phyloP scores from a whole-genome alignment of 2,797 vertebrate species.

The Arnoldichthys spilopterus region DNA sequence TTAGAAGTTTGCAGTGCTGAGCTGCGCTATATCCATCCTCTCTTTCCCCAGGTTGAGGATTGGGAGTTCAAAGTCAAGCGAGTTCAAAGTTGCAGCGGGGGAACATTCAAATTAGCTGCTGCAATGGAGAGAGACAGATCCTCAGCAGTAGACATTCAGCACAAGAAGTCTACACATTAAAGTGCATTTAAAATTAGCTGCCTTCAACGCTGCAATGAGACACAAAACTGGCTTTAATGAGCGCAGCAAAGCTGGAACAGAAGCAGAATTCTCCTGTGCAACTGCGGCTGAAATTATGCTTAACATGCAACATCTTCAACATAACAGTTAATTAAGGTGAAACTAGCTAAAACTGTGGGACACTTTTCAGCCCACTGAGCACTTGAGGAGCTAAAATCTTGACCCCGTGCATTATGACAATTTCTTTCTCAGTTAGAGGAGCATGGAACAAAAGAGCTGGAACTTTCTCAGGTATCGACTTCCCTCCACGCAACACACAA shows the following conservation, averaged over 20 bases:
- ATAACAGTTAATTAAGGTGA: conserved; percentile 30
- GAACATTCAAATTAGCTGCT: conserved; percentile 73
- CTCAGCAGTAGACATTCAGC: conserved; percentile 20
- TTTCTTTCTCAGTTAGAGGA: conserved; percentile 37
- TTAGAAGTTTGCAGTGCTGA: conserved; percentile 56
- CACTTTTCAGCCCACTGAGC: conserved; percentile 41
- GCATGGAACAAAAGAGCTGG: conserved; percentile 36
- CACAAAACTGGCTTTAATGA: conserved; percentile 20
- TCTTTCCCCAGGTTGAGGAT: conserved; percentile 48
- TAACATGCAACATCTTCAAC: conserved; percentile 13
- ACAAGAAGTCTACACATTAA: conserved; percentile 39
- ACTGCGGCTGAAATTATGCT: conserved; percentile 3
- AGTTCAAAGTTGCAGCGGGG: conserved; percentile 75
- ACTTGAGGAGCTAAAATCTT: conserved; percentile 46
- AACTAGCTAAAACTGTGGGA: conserved; percentile 20
- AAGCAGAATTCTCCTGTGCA: not conserved
- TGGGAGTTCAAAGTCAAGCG: conserved; percentile 64
- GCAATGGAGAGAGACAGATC: conserved; percentile 54
- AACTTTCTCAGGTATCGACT: conserved; percentile 60
- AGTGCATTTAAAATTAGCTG: conserved; percentile 44
- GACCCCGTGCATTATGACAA: conserved; percentile 40
- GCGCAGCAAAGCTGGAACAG: conserved; percentile 7
- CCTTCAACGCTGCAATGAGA: not conserved
- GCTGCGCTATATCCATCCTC: conserved; percentile 28
- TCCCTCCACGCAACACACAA: conserved; percentile 56